phyloP scores from a whole-genome alignment of 2,113 vertebrate species.

The Gobiocypris rarus region DNA sequence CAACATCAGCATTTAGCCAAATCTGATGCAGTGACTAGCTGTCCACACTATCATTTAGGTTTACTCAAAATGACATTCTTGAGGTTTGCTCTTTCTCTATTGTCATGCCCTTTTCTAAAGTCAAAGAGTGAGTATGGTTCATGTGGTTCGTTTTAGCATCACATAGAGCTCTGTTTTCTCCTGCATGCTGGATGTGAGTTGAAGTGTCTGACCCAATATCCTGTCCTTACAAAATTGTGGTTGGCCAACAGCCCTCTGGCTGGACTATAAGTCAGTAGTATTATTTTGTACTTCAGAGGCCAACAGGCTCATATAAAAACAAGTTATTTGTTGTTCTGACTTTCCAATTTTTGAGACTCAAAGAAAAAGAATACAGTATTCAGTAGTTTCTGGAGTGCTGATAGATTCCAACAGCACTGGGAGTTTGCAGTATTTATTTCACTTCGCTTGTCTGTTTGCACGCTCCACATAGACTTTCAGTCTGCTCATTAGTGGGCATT shows the following conservation, averaged over 20 bases:
- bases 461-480: too few relatives aligned
- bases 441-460: background rate
- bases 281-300: slow-evolving; percentile 2
- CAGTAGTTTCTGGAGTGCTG: background rate
- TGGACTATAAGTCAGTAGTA: slow-evolving; percentile 15
- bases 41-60: slow-evolving; percentile 32
- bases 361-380: background rate
- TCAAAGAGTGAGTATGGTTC: slow-evolving; percentile 20
- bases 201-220: slow-evolving; percentile 18
- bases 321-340: slow-evolving; percentile 18
- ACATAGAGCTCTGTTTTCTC: slow-evolving; percentile 11
- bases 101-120: slow-evolving; percentile 40
- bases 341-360: background rate
- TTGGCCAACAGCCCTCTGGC: background rate
- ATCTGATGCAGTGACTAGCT: slow-evolving; percentile 1
- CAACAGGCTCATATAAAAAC: background rate
- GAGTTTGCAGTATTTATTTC: background rate
- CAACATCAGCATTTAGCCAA: slow-evolving; percentile 7
- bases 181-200: slow-evolving; percentile 4
- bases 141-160: slow-evolving; percentile 18
- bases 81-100: slow-evolving; percentile 47
- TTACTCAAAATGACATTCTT: slow-evolving; percentile 28
- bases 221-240: slow-evolving; percentile 7
- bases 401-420: background rate
- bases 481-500: background rate